These are phyloP conservation scores for Dromius quadrimaculatus DNA, from an alignment of 2,888 invertebrate genomes.

Conservation along the genomic window DNA sequence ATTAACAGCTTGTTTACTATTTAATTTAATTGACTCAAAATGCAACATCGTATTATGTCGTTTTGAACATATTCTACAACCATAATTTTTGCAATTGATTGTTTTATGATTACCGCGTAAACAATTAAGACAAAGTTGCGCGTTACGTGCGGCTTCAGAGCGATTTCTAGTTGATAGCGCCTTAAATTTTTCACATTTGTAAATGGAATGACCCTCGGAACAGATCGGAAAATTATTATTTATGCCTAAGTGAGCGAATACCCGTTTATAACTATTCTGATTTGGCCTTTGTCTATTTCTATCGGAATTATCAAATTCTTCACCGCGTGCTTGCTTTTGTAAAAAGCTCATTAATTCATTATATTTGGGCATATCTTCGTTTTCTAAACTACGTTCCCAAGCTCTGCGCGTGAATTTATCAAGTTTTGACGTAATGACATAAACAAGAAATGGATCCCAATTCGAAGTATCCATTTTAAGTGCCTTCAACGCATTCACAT, in stretches of 20 bases:
- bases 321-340: constrained; percentile 1
- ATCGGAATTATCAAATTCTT: constrained; percentile 31
- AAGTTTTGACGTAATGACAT: constrained; percentile 55
- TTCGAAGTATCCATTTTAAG: constrained; percentile 54
- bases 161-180: not conserved
- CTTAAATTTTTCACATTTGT: constrained; percentile 31
- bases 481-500: constrained; percentile 21
- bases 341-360: not conserved
- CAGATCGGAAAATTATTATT: constrained; percentile 12
- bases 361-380: not conserved
- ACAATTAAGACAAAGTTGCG: constrained; percentile 44
- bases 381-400: constrained; percentile 53
- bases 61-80: constrained; percentile 30
- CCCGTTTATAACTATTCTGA: constrained; percentile 17
- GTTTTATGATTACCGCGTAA: constrained; percentile 16
- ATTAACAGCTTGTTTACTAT: not conserved
- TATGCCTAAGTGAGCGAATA: not conserved
- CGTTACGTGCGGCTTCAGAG: not conserved
- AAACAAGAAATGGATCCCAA: constrained; percentile 56
- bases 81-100: not conserved
- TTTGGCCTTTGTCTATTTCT: not conserved
- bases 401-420: constrained; percentile 55
- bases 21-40: constrained; percentile 13
- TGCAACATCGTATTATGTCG: constrained; percentile 44
- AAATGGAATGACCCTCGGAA: constrained; percentile 19